Evolutionary conservation across 2,888 invertebrate genomes (phyloP).

Genomic region (Ariolimax columbianus): DNA sequence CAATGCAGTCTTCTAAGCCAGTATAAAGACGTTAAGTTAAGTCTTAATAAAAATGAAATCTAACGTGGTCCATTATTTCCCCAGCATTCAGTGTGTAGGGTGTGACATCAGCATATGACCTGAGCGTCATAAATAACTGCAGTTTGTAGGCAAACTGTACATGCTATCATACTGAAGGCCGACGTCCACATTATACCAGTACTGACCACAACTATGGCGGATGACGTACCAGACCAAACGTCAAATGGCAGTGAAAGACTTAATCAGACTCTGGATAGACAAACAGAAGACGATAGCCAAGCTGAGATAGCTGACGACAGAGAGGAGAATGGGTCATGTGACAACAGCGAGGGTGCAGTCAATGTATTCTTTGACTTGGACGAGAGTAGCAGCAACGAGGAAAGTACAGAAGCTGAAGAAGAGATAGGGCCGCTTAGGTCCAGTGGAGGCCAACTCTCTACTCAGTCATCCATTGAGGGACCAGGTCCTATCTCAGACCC

Average conservation of each 20-base stretch:
- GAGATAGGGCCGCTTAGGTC: conserved; percentile 48
- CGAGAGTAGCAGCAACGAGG: conserved; percentile 46
- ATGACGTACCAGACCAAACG: not conserved
- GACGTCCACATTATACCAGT: not conserved
- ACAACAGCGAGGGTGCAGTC: not conserved
- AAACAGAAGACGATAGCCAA: not conserved
- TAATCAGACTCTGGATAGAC: not conserved
- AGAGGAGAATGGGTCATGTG: not conserved
- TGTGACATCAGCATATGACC: not conserved
- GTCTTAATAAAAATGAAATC: not conserved
- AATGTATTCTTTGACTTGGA: conserved; percentile 23
- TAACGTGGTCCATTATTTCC: not conserved
- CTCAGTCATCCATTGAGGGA: conserved; percentile 9
- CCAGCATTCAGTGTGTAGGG: not conserved
- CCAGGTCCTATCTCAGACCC: not conserved
- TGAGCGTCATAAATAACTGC: no score
- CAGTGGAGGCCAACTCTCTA: not conserved
- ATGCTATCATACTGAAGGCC: not conserved
- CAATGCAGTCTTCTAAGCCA: no score
- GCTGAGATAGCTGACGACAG: not conserved
- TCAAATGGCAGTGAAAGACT: no score
- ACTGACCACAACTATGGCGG: not conserved
- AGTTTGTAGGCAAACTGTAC: not conserved
- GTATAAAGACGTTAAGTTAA: no score
- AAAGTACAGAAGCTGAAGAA: conserved; percentile 46